Evolutionary conservation across 2,888 invertebrate genomes (phyloP).

Genomic region (Morpho achilles): DNA sequence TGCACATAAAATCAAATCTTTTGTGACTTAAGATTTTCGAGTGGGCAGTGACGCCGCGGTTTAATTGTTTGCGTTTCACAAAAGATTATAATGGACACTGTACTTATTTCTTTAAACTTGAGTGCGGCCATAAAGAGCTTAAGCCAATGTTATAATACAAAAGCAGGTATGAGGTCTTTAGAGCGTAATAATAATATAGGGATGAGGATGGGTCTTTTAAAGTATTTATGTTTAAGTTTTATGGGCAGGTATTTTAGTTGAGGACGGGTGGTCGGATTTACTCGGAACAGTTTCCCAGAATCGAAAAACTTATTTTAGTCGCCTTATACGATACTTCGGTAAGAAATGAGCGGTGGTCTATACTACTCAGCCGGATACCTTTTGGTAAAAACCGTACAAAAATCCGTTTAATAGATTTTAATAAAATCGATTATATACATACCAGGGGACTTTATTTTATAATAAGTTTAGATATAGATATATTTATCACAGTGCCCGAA

Average conservation of each 20-base stretch:
- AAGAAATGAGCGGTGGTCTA: no score
- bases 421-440: no score
- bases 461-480: no score
- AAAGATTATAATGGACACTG: slow-evolving; percentile 22
- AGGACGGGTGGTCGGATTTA: no score
- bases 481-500: no score
- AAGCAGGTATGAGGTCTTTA: slow-evolving; percentile 22
- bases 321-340: no score
- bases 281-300: no score
- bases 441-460: no score
- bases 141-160: slow-evolving; percentile 15
- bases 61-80: slow-evolving; percentile 22
- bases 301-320: no score
- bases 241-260: slow-evolving; percentile 2
- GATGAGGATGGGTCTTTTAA: slow-evolving; percentile 10
- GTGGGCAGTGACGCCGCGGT: slow-evolving; percentile 23
- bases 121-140: slow-evolving; percentile 21
- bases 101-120: slow-evolving; percentile 9
- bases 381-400: no score
- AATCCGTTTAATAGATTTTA: no score
- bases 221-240: slow-evolving; percentile 1
- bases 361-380: no score
- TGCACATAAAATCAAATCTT: slow-evolving; percentile 22
- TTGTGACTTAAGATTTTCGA: slow-evolving; percentile 21
- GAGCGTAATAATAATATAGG: slow-evolving; percentile 16